Evolutionary conservation across 2,797 vertebrate genomes (phyloP).

Genomic region (Eurystomus glaucurus): DNA sequence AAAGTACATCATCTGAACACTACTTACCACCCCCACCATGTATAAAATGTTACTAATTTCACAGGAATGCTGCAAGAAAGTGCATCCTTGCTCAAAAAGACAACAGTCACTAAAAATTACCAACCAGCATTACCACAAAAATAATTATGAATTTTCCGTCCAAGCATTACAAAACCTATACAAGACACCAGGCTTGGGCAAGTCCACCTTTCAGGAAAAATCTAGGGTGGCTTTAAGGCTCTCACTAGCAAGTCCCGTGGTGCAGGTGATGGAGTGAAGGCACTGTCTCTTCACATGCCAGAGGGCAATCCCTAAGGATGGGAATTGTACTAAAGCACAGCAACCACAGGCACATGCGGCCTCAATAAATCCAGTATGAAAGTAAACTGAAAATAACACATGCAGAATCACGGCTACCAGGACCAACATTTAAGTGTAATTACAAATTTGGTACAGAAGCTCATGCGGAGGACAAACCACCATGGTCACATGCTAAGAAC

Average conservation of each 20-base stretch:
- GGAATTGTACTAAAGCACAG: not conserved
- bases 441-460: not conserved
- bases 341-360: accelerated
- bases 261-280: not conserved
- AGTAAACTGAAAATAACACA: not conserved
- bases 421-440: not conserved
- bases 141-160: not conserved
- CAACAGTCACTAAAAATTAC: not conserved
- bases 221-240: not conserved
- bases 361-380: not conserved
- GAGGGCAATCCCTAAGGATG: not conserved
- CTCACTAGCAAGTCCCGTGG: accelerated
- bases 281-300: not conserved
- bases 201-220: not conserved
- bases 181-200: not conserved
- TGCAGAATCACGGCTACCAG: not conserved
- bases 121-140: not conserved
- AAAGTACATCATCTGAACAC: not conserved
- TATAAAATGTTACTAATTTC: not conserved
- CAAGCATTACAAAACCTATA: not conserved
- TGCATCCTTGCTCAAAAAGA: not conserved
- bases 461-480: not conserved
- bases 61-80: not conserved
- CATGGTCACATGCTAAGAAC: not conserved
- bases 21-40: accelerated